These are phyloP conservation scores for Odiellus spinosus DNA, from an alignment of 2,888 invertebrate species.

Conservation along the genomic window DNA sequence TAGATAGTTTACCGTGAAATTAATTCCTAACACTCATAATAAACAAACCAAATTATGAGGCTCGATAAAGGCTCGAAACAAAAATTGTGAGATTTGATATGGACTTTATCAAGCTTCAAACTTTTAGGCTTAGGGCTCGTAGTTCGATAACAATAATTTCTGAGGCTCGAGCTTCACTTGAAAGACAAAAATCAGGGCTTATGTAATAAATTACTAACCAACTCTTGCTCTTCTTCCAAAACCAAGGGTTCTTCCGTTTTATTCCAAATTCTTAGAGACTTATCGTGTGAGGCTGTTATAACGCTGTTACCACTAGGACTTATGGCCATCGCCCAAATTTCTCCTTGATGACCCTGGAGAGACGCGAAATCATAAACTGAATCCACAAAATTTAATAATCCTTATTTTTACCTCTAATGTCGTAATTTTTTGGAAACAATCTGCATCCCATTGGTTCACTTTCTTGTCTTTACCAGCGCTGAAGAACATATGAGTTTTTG, in stretches of 20 bases:
- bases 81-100: too few species aligned
- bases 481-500: constrained; percentile 82
- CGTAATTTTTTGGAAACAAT: constrained; percentile 75
- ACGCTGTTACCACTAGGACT: constrained; percentile 64
- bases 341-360: constrained; percentile 60
- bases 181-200: too few species aligned
- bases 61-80: too few species aligned
- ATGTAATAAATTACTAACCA: constrained; percentile 22
- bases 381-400: too few species aligned
- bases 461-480: constrained; percentile 84
- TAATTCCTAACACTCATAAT: too few species aligned
- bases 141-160: too few species aligned
- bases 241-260: constrained; percentile 75
- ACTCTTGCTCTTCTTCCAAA: constrained; percentile 75
- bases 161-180: too few species aligned
- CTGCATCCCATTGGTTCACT: constrained; percentile 94
- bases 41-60: too few species aligned
- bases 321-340: constrained; percentile 54
- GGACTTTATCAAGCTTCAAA: too few species aligned
- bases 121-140: too few species aligned
- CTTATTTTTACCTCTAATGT: constrained; percentile 54
- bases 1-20: too few species aligned
- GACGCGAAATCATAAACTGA: too few species aligned
- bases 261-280: constrained; percentile 67
- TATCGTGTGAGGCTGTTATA: constrained; percentile 69